Evolutionary conservation across 2,113 vertebrate genomes (phyloP), one percentile per base, ranked within the genome.

Genomic region (Rhynchomys soricoides): DNA sequence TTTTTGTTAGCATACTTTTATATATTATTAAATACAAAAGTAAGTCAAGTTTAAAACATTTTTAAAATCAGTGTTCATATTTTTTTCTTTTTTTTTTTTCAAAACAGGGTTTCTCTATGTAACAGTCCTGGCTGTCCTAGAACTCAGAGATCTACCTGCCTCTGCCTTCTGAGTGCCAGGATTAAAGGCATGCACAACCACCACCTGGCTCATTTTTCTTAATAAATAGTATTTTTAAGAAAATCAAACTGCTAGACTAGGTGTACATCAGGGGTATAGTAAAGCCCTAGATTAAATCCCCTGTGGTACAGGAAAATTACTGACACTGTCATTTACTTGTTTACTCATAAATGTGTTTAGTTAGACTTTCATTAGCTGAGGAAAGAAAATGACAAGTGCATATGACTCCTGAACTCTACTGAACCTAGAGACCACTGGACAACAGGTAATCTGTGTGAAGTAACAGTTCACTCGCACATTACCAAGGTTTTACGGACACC

Each of bases 11-110:
- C 11, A 68, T 34, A 86, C 43, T 87, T 48, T 71, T 40, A 40
- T 57, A 59, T 50, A 87, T 95, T 77, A 81, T 62, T 94, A 89
- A 95, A 86, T 15, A 59, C 19, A 1, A 74, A 95, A 71, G 34
- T 70, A 90, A 93, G 85, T 3, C 11, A 82, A 95, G 26, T 75
- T 93, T 68, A 64, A 88, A 79, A 62, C 45, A 78, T 87, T 89
- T 86, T 64, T 64, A 52, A 86, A 95, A 89, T 43, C 31, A 86
- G 37, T 55, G 12, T 45, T 86, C 79, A 82, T 85, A 93, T 92
- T 89, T 21, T 71, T 71, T n/a, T 21, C 7, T 71, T 70, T n/a
- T 71, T 0, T n/a, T 19, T 15, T n/a, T n/a, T 26, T 21, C 70
- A 40, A 71, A 40, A 71, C 37, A 71, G 17, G 37, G 26, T n/a